These are phyloP conservation scores for Chrysodeixis includens DNA, from an alignment of 2,888 invertebrate species.

Conservation along the genomic window DNA sequence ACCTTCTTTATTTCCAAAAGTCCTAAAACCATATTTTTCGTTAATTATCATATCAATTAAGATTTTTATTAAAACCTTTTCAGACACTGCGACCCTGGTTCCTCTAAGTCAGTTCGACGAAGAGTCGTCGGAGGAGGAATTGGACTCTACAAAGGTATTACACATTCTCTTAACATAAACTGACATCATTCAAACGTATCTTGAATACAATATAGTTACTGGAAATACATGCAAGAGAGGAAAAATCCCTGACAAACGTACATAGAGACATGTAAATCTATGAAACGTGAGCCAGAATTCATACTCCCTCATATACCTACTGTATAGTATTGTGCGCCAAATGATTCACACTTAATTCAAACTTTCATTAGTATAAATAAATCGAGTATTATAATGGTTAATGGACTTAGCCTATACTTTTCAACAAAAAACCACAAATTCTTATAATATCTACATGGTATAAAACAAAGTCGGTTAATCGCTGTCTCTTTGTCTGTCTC, in stretches of 20 bases:
- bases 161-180: neutral
- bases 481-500: neutral
- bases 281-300: neutral
- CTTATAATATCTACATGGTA: too few species aligned
- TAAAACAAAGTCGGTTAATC: too few species aligned
- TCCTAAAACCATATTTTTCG: too few species aligned
- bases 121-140: conserved; percentile 78
- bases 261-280: neutral
- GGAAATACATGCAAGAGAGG: conserved; percentile 10
- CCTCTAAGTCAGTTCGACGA: conserved; percentile 72
- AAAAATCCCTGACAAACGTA: conserved; percentile 16
- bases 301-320: neutral
- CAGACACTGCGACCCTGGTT: conserved; percentile 68
- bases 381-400: neutral
- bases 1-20: too few species aligned
- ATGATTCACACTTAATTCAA: neutral
- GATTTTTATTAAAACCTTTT: too few species aligned
- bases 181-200: conserved; percentile 9
- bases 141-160: conserved; percentile 72
- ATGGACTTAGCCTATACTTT: neutral
- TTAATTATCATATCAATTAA: too few species aligned
- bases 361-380: neutral
- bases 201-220: conserved; percentile 10
- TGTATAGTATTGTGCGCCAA: neutral
- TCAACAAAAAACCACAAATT: neutral